Percentiles rank a stretch among this genome's conserved stretches.
These are phyloP conservation scores for Apodemia hepburni DNA, from an alignment of 2,888 invertebrate genomes.

Conservation along the genomic window DNA sequence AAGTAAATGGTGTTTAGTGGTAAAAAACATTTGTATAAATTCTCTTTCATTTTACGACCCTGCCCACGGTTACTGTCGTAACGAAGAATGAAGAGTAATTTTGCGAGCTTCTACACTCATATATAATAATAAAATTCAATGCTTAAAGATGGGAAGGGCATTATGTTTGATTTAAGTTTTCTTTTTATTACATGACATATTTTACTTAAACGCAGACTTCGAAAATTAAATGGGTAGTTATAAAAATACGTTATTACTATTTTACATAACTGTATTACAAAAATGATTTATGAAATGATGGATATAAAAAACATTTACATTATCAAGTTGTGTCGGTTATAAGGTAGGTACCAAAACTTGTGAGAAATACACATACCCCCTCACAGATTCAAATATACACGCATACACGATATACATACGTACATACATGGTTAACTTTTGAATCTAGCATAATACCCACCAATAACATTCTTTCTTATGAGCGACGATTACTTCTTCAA, in stretches of 20 bases:
- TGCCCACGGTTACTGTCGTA: not conserved
- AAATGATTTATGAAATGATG: too few species aligned
- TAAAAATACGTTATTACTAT: not conserved
- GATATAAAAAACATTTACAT: too few species aligned
- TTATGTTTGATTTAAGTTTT: conserved; percentile 9
- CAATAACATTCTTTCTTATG: too few species aligned
- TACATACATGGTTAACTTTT: too few species aligned
- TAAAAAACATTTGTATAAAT: conserved; percentile 14
- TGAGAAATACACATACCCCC: too few species aligned
- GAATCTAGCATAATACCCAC: too few species aligned
- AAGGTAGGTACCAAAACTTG: too few species aligned
- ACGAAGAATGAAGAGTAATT: conserved; percentile 14
- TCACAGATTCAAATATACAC: too few species aligned
- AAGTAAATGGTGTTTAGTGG: conserved; percentile 13
- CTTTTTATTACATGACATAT: conserved; percentile 10
- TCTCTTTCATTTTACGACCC: conserved; percentile 6
- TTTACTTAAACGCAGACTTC: not conserved
- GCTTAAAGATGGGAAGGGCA: not conserved
- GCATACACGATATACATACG: too few species aligned
- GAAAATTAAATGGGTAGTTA: not conserved
- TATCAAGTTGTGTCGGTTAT: too few species aligned
- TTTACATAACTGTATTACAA: not conserved
- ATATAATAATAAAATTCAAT: conserved; percentile 13
- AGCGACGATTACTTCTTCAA: too few species aligned
- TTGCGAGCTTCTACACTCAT: conserved; percentile 13